These are phyloP conservation scores for Zele albiditarsus DNA, from an alignment of 2,888 invertebrate species.

Conservation along the genomic window DNA sequence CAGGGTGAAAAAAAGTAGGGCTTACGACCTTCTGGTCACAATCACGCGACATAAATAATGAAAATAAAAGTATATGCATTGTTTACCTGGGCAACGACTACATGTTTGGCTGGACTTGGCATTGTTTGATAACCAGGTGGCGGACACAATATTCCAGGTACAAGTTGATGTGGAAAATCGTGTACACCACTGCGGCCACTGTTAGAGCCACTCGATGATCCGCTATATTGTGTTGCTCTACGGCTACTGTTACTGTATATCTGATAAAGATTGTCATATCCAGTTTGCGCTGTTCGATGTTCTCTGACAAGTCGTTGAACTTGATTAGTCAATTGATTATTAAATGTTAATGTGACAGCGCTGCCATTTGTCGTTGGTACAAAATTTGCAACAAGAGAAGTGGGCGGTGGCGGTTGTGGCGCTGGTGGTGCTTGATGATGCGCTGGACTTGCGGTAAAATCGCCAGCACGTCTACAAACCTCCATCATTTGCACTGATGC, in stretches of 20 bases:
- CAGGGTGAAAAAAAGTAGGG: too few species aligned
- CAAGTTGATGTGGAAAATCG: slow-evolving; percentile 92
- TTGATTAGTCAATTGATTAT: slow-evolving; percentile 88
- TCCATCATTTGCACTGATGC: slow-evolving; percentile 99
- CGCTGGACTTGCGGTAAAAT: slow-evolving; percentile 70
- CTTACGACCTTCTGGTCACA: too few species aligned
- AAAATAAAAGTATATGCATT: not conserved
- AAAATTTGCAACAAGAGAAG: slow-evolving; percentile 83
- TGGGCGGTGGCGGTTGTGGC: slow-evolving; percentile 73
- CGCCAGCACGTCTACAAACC: slow-evolving; percentile 76
- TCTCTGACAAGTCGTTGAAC: slow-evolving; percentile 83
- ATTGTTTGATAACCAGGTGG: slow-evolving; percentile 86
- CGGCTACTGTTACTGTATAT: slow-evolving; percentile 82
- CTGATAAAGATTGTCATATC: slow-evolving; percentile 88
- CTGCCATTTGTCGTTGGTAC: slow-evolving; percentile 86
- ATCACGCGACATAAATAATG: too few species aligned
- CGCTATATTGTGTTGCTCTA: slow-evolving; percentile 75
- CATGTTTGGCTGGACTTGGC: slow-evolving; percentile 82
- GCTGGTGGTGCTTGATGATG: slow-evolving; percentile 76
- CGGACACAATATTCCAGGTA: slow-evolving; percentile 95
- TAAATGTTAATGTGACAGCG: slow-evolving; percentile 92
- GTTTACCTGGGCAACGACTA: slow-evolving; percentile 76
- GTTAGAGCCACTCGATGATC: slow-evolving; percentile 77
- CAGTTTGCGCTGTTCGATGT: slow-evolving; percentile 78
- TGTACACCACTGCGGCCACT: slow-evolving; percentile 73